phyloP scores from a whole-genome alignment of 2,113 vertebrate genomes.

The Rostratula benghalensis region DNA sequence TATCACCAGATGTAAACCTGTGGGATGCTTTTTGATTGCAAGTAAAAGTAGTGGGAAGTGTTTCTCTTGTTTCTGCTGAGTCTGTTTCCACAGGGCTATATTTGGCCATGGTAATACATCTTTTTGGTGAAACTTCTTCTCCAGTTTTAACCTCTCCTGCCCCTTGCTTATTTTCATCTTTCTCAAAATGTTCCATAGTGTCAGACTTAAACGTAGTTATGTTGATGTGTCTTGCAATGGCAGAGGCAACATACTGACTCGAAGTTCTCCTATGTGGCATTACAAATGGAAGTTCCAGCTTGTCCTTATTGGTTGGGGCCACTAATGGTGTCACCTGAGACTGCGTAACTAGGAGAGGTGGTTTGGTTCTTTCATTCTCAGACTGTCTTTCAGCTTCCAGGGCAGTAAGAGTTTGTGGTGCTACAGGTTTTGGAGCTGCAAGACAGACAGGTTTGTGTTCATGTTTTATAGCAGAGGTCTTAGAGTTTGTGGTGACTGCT shows the following conservation, averaged over 20 bases:
- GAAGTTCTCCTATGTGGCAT: conserved; percentile 88
- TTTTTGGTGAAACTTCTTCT: not conserved
- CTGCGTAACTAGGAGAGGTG: not conserved
- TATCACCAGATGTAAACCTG: conserved; percentile 15
- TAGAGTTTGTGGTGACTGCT: not conserved
- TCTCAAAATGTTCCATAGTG: not conserved
- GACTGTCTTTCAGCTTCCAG: not conserved
- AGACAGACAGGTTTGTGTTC: not conserved
- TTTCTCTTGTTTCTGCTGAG: not conserved
- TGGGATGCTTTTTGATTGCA: not conserved
- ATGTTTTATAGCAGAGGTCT: conserved; percentile 30
- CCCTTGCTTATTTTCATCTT: not conserved
- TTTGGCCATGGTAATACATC: not conserved
- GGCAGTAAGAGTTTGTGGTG: not conserved
- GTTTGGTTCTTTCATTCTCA: conserved; percentile 4
- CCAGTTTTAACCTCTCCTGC: not conserved
- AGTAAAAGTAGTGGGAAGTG: not conserved
- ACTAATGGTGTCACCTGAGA: conserved; percentile 21
- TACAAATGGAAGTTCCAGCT: conserved; percentile 77
- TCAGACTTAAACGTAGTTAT: not conserved
- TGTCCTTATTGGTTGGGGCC: conserved; percentile 24
- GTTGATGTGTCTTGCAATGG: conserved; percentile 80
- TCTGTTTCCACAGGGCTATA: not conserved
- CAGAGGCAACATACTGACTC: conserved; percentile 92
- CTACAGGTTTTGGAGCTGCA: not conserved